A percentile compares a stretch with the other conserved stretches of the same genome.
Evolutionary conservation across 1,140 invertebrate species (phyloP).

Genomic region (Leptopilina boulardi): DNA sequence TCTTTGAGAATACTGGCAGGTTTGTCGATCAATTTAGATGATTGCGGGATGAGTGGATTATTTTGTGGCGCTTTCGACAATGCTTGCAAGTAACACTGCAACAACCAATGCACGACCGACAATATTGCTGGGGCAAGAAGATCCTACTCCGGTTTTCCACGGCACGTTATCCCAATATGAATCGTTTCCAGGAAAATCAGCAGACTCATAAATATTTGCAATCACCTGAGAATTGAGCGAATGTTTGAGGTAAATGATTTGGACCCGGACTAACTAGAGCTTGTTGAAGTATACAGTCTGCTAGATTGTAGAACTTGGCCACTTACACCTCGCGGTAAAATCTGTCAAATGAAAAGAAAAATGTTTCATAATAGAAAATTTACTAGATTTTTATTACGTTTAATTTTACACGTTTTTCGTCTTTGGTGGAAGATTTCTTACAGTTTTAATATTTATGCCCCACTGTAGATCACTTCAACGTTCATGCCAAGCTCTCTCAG

Average conservation of each 20-base stretch:
- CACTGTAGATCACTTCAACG: conserved; percentile 96
- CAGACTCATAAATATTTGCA: conserved; percentile 84
- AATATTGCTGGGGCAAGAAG: conserved; percentile 85
- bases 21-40: conserved; percentile 82
- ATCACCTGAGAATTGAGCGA: conserved; percentile 88
- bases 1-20: conserved; percentile 82
- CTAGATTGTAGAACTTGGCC: conserved; percentile 94
- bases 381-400: background rate
- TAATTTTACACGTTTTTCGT: background rate
- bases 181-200: conserved; percentile 91
- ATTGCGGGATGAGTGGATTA: conserved; percentile 73
- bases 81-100: conserved; percentile 85
- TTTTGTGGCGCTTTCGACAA: conserved; percentile 76
- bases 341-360: conserved; percentile 68
- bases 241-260: conserved; percentile 91
- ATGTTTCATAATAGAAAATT: conserved; percentile 25
- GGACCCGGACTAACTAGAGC: conserved; percentile 93
- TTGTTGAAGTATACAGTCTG: conserved; percentile 94
- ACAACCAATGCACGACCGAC: conserved; percentile 88
- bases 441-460: conserved; percentile 96
- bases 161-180: conserved; percentile 82
- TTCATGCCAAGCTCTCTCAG: conserved; percentile 94
- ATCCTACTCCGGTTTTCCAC: conserved; percentile 89
- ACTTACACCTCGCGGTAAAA: conserved; percentile 89
- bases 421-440: conserved; percentile 60